Base-by-base conservation (phyloP, 2,888 invertebrate species). In the Chrysopilus asiliformis region DNA sequence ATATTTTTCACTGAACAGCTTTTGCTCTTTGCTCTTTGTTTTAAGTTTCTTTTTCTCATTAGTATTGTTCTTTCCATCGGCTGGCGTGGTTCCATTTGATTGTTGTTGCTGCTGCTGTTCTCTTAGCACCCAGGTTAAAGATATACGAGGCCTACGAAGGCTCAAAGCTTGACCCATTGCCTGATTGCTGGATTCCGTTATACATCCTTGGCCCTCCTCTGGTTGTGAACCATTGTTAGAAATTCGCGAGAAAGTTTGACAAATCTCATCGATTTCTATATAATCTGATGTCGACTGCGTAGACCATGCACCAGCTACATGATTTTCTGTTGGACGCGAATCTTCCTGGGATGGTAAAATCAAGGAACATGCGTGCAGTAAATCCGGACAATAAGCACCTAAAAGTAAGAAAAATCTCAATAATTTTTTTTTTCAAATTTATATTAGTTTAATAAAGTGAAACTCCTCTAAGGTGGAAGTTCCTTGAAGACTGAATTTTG, bases 61-160 rank as follows among this genome's bases (percentile, higher is more conserved):
- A 47, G 64, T 59, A 45, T 61, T 57, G n/a, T n/a, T n/a, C 15
- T 57, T 57, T 40, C 55, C 53, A 18, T 54, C 53, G 44, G 43
- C 56, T 42, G 33, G 26, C 39, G 38, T 32, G 35, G 43, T 24
- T 32, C 38, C 35, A 42, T 41, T 38, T 12, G 31, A 29, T 28
- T 52, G 49, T 20, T 50, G 49, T 33, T 53, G 50, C 43, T 71
- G 70, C 32, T 71, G 66, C 48, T 75, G 72, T 45, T 76, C 76
- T 51, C 76, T 72, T 26, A 81, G 64, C 38, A 81, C 77, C 80
- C 82, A 81, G 35, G 79, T 79, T 38, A 81, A 66, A 38, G 80
- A 79, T 58, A 80, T 72, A 60, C 79, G 80, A 44, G 79, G 68
- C 49, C 67, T 65, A 46, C 57, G 57, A 47, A 60, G 60, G 51